phyloP scores from a whole-genome alignment of 53 echinoderm and acorn worm species.

The Glandiceps talaboti region DNA sequence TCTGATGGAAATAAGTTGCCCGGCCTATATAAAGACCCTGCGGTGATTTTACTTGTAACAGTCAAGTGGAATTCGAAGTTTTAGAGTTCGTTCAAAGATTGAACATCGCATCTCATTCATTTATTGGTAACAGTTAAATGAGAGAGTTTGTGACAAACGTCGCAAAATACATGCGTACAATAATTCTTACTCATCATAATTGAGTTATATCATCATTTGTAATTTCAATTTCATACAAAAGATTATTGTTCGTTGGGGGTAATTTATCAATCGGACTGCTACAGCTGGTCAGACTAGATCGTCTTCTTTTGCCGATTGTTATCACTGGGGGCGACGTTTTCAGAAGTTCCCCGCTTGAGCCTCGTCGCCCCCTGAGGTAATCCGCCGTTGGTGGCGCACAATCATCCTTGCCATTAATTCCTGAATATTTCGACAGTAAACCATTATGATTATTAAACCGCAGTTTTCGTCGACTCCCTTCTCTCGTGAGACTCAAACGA shows the following conservation, averaged over 20 bases:
- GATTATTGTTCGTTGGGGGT: not conserved
- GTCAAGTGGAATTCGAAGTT: too few relatives aligned
- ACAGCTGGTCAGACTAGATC: not conserved
- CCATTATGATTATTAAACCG: not conserved
- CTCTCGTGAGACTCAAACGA: not conserved
- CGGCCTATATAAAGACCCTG: too few relatives aligned
- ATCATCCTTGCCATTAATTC: not conserved
- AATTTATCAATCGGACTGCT: not conserved
- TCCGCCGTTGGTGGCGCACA: not conserved
- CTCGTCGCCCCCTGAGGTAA: not conserved
- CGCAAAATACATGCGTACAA: too few relatives aligned
- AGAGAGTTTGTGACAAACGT: too few relatives aligned
- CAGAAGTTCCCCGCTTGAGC: not conserved
- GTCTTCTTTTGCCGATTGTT: not conserved
- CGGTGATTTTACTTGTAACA: too few relatives aligned
- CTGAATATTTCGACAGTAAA: not conserved
- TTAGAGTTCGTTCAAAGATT: too few relatives aligned
- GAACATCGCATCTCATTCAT: too few relatives aligned
- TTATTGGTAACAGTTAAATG: too few relatives aligned
- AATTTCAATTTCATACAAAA: not conserved
- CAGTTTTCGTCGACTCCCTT: not conserved
- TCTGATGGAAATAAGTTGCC: too few relatives aligned
- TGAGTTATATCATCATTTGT: not conserved
- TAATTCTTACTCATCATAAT: not conserved
- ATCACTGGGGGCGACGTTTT: not conserved